Conservation (phyloP, 2,797 vertebrate species). For the Alosa sapidissima region DNA sequence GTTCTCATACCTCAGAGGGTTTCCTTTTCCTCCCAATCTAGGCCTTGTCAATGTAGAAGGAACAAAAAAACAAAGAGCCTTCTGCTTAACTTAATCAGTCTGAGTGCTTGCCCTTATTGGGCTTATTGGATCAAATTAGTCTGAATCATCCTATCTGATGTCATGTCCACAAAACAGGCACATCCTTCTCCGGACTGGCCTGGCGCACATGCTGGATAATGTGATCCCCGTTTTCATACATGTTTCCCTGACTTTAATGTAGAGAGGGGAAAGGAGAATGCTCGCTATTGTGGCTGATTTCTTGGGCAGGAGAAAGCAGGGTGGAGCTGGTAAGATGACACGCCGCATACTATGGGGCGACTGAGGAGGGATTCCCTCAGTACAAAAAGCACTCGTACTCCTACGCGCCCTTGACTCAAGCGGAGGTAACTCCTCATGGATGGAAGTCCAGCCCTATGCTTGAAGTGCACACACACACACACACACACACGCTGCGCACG, state of each 20-base stretch:
- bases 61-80: not conserved
- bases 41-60: not conserved
- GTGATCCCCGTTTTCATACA: not conserved
- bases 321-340: not conserved
- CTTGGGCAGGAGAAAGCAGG: not conserved
- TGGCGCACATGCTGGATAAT: not conserved
- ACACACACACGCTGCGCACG: not conserved
- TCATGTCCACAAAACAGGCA: slow-evolving; percentile 54
- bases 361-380: not conserved
- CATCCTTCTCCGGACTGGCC: slow-evolving; percentile 58
- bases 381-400: not conserved
- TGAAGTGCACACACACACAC: not conserved
- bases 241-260: not conserved
- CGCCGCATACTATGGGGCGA: not conserved
- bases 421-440: slow-evolving; percentile 10
- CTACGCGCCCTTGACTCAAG: not conserved
- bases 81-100: slow-evolving; percentile 11
- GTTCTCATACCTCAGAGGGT: not conserved
- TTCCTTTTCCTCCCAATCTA: not conserved
- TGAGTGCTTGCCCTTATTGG: not conserved
- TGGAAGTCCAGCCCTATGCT: not conserved
- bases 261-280: not conserved
- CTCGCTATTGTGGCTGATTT: not conserved
- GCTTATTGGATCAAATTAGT: not conserved
- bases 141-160: slow-evolving; percentile 19